Base-by-base conservation (phyloP, 2,888 invertebrate genomes). In the Herminia tarsipennalis region DNA sequence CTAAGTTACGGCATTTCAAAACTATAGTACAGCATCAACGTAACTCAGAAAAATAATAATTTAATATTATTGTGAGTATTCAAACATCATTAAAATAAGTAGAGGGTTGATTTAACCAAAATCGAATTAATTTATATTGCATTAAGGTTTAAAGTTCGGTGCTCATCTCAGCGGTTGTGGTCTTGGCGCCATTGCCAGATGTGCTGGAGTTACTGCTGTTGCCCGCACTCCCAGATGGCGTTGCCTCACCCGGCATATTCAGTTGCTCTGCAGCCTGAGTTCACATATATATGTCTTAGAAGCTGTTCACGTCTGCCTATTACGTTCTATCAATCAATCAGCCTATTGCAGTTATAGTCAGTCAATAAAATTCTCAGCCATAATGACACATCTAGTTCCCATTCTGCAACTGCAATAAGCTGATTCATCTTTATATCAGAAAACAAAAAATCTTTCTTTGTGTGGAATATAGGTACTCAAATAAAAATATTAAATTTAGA, bases 151-250 rank as follows among this genome's bases (percentile, higher is more conserved):
- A 94, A 74, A 94, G 92, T 83, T 94, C 94, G 56, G 94, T 94
- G 82, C 94, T 94, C 94, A 94, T 94, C 88, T 94, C 94, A 49
- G 93, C 92, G 21, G 79, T 62, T 33, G 82, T 68, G 29, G 82
- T 69, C 56, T 83, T 81, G 67, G 66, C 72, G 64, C 61, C 56
- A 68, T 66, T 69, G 63, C 67, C 68, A 66, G 81, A 68, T 78
- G 72, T 52, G 74, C 66, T 50, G 60, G 64, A 43, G 61, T 57
- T 39, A 65, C 63, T 50, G 66, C 56, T 32, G 73, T 81, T 38
- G 35, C 27, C 29, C 12, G 56, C 58, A 49, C 56, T 52, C 38
- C 66, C 77, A 59, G 77, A 70, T 67, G n/a, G n/a, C n/a, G 75
- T 51, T 32, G 58, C 61, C 46, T 73, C 76, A 43, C 61, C 66